Evolutionary conservation across 2,113 vertebrate species (phyloP), one percentile per base, ranked within the genome.

Genomic region (Gavialis gangeticus): DNA sequence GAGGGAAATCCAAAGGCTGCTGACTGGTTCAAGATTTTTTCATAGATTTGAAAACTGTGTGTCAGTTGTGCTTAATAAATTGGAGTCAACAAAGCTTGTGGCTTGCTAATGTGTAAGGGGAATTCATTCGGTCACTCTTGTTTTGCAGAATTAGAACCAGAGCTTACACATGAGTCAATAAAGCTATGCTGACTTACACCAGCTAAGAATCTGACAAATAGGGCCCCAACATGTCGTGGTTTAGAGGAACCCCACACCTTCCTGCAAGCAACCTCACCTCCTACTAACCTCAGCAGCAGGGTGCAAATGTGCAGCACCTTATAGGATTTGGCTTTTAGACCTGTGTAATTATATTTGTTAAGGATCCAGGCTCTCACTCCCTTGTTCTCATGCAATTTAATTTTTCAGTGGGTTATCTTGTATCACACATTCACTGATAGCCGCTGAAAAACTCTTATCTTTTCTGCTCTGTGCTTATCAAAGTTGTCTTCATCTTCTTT

Each of bases 21-120:
- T 93, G 59, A 54, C 87, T 69, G 90, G 79, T 88, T 84, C 30
- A 89, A 58, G 21, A 1, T 55, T 12, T 8, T 1, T 34, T 56
- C 37, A 82, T 1, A 16, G 10, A 55, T 77, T 92, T 93, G 83
- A 87, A 87, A 87, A 25, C 69, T 73, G 27, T 56, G 9, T 46
- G 30, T 88, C 86, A 96, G 81, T 75, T n/a, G n/a, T 67, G 82
- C 71, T 90, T 88, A 79, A 82, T 82, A 95, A 91, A 78, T 2
- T 24, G 22, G 21, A 83, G 28, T 57, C 86, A 88, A 12, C 11
- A 37, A 79, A 88, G 71, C 34, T 71, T 62, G 9, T 37, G 88
- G 79, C 63, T 82, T 87, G 57, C 79, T 18, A 66, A 18, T 54
- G 46, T 54, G 62, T 73, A 60, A 67, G 28, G 25, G 76, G 88